Evolutionary conservation across 2,113 vertebrate species (phyloP).

Genomic region (Anser brachyrhynchus): DNA sequence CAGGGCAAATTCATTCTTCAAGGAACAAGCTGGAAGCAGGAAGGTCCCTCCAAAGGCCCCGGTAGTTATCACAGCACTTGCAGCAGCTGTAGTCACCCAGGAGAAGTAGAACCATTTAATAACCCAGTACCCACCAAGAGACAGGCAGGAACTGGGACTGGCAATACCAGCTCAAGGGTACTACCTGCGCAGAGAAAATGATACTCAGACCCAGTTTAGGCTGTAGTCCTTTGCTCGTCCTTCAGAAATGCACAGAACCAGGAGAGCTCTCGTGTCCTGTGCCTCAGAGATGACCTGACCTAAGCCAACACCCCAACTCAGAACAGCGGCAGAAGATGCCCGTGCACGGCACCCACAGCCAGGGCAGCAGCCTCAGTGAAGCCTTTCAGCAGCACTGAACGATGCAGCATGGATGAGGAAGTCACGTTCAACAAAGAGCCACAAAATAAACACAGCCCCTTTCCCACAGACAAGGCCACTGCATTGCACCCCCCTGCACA

Average conservation of each 20-base stretch:
- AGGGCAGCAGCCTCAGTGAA: background rate
- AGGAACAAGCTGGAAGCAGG: background rate
- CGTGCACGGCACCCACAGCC: background rate
- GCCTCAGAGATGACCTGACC: background rate
- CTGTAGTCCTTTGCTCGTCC: background rate
- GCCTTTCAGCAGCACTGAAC: background rate
- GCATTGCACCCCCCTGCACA: background rate
- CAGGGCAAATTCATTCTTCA: background rate
- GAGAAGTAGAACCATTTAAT: background rate
- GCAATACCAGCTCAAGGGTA: too few species aligned
- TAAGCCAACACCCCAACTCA: background rate
- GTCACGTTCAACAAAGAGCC: background rate
- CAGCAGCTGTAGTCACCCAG: background rate
- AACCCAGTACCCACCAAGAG: background rate
- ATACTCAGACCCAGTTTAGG: background rate
- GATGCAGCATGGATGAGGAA: background rate
- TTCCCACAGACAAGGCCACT: background rate
- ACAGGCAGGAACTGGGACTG: background rate
- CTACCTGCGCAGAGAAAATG: background rate
- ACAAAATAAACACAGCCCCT: background rate
- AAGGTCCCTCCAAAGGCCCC: background rate
- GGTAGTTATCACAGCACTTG: background rate
- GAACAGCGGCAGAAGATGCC: background rate
- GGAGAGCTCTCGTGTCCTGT: too few species aligned
- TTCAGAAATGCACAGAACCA: background rate